Evolutionary conservation across 2,797 vertebrate genomes (phyloP).

Genomic region (Mormyrops attenuatus): DNA sequence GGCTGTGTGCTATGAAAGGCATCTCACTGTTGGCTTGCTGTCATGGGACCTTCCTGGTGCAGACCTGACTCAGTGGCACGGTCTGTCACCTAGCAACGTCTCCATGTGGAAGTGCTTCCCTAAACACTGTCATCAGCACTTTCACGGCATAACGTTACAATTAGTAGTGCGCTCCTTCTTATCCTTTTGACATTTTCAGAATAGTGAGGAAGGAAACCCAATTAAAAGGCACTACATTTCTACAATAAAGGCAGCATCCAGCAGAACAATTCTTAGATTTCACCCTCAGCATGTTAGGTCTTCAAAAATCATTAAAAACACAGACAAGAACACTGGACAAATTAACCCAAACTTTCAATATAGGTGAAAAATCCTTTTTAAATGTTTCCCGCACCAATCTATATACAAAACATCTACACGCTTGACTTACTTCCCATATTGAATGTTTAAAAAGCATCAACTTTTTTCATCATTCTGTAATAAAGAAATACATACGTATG

Average conservation of each 20-base stretch:
- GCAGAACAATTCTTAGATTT: not conserved
- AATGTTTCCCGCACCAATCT: not conserved
- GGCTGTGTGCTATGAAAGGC: not conserved
- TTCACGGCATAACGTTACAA: not conserved
- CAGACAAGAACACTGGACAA: not conserved
- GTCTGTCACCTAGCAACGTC: not conserved
- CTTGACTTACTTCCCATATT: not conserved
- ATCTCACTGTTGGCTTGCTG: not conserved
- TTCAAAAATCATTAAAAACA: conserved; percentile 6
- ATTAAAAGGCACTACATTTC: not conserved
- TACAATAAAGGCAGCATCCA: not conserved
- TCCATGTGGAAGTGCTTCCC: not conserved
- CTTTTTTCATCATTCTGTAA: not conserved
- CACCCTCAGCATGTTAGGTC: not conserved
- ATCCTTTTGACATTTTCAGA: not conserved
- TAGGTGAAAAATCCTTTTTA: not conserved
- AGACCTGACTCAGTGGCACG: not conserved
- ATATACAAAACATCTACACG: not conserved
- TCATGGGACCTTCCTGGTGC: not conserved
- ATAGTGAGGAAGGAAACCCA: not conserved
- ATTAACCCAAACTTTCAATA: not conserved
- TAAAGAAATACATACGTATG: not conserved
- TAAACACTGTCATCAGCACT: conserved; percentile 1
- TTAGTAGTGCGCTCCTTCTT: not conserved
- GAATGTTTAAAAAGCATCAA: not conserved